Conservation (phyloP, 64 coral and sea anemone genomes). For the Acropora tenuis region DNA sequence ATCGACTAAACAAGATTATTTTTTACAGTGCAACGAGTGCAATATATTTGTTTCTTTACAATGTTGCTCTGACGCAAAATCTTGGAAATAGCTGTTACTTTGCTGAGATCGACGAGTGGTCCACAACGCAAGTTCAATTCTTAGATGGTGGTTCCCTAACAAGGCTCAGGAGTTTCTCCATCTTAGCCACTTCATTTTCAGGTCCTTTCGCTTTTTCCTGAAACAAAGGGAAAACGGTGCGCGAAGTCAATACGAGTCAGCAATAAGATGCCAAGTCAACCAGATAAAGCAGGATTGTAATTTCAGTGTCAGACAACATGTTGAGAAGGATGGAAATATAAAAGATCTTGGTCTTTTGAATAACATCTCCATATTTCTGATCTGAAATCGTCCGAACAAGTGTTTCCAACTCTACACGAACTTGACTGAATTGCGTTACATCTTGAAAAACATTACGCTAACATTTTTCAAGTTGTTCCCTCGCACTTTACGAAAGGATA, state of each 20-base stretch:
- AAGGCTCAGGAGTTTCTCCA: constrained; percentile 94
- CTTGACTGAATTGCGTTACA: too few relatives aligned
- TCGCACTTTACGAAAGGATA: too few relatives aligned
- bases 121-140: constrained; percentile 26
- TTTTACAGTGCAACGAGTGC: neutral
- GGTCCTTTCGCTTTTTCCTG: constrained; percentile 98
- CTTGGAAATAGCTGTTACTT: neutral
- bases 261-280: neutral
- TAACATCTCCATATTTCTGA: too few relatives aligned
- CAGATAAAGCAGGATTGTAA: neutral
- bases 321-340: too few relatives aligned
- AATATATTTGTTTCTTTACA: neutral
- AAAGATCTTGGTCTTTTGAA: too few relatives aligned
- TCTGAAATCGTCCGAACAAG: too few relatives aligned
- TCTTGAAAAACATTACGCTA: too few relatives aligned
- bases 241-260: too few relatives aligned
- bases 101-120: neutral
- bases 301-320: too few relatives aligned
- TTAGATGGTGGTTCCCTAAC: constrained; percentile 94
- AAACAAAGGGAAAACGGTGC: constrained; percentile 8
- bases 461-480: too few relatives aligned
- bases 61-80: neutral
- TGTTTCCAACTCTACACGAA: too few relatives aligned
- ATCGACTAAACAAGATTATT: too few relatives aligned
- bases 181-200: constrained; percentile 96